A percentile compares a stretch with the other conserved stretches of the same genome.
Evolutionary conservation across 1,140 invertebrate genomes (phyloP).

Genomic region (Drosophila mojavensis): DNA sequence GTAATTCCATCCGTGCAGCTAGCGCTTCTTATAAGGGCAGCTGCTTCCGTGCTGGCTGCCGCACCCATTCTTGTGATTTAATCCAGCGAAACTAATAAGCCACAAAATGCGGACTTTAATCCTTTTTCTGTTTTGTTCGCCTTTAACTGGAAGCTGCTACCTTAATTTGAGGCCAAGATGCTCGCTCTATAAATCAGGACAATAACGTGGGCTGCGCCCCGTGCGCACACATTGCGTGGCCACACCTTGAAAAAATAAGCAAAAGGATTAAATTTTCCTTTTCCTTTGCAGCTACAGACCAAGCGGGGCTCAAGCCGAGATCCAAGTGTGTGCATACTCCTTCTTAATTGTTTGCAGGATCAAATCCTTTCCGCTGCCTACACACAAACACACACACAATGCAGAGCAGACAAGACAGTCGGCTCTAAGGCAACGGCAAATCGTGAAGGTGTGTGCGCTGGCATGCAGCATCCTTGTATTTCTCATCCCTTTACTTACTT

Average conservation of each 20-base stretch:
- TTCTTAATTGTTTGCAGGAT: conserved; percentile 46
- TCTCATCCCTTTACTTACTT: conserved; percentile 26
- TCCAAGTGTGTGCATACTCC: conserved; percentile 52
- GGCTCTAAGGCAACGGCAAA: not conserved
- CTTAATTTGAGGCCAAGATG: conserved; percentile 57
- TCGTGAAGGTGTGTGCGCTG: conserved; percentile 59
- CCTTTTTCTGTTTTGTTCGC: conserved; percentile 47
- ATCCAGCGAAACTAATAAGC: conserved; percentile 79
- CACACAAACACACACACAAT: conserved; percentile 48
- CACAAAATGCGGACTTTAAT: conserved; percentile 71
- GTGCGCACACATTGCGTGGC: conserved; percentile 59
- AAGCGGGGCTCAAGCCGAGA: conserved; percentile 33
- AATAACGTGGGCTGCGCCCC: conserved; percentile 52
- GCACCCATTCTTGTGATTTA: conserved; percentile 63
- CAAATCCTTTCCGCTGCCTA: conserved; percentile 68
- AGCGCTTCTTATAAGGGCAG: conserved; percentile 42
- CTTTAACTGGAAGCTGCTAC: conserved; percentile 17
- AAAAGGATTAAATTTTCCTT: conserved; percentile 76
- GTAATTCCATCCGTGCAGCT: not conserved
- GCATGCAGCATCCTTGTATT: conserved; percentile 43
- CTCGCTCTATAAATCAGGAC: conserved; percentile 62
- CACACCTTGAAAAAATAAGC: conserved; percentile 82
- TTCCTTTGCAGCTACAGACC: conserved; percentile 40
- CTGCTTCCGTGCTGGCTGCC: conserved; percentile 64
- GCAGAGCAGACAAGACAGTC: conserved; percentile 37